These are phyloP conservation scores for Nannoperca obscura DNA, from an alignment of 2,797 vertebrate species.

Conservation along the genomic window DNA sequence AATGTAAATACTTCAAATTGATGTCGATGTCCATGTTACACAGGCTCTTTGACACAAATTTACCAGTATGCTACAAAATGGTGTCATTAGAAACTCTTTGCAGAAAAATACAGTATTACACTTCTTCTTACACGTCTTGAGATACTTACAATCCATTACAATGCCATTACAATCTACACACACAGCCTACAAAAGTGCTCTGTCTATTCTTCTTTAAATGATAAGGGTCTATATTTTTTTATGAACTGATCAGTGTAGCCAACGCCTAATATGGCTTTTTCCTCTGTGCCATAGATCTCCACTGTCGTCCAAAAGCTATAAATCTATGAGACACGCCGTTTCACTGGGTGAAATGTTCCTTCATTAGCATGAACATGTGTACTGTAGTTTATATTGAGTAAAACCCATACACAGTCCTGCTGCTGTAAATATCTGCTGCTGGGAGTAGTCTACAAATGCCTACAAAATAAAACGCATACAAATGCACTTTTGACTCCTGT, in stretches of 20 bases:
- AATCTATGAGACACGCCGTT: neutral
- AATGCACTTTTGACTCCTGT: neutral
- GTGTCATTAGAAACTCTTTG: slow-evolving; percentile 35
- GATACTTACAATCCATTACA: slow-evolving; percentile 4
- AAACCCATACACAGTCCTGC: slow-evolving; percentile 12
- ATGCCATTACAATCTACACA: slow-evolving; percentile 32
- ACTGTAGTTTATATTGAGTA: neutral
- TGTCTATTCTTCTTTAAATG: neutral
- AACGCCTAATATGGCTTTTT: neutral
- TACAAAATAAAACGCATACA: no score
- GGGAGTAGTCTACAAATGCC: neutral
- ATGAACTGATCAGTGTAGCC: neutral
- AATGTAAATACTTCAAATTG: neutral
- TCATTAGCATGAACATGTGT: slow-evolving; percentile 1
- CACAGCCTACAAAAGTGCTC: slow-evolving; percentile 41
- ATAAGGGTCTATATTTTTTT: slow-evolving; percentile 19
- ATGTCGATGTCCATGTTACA: slow-evolving; percentile 32
- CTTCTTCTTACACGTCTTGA: slow-evolving; percentile 9
- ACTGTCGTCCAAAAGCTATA: neutral
- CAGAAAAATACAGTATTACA: slow-evolving; percentile 21
- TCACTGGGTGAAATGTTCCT: neutral
- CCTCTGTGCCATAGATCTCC: neutral
- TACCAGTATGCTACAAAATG: slow-evolving; percentile 52
- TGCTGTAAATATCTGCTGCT: slow-evolving; percentile 11
- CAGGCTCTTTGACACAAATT: slow-evolving; percentile 28